phyloP scores from a whole-genome alignment of 37 sponge, comb jelly and placozoan species.

The Oopsacas minuta region DNA sequence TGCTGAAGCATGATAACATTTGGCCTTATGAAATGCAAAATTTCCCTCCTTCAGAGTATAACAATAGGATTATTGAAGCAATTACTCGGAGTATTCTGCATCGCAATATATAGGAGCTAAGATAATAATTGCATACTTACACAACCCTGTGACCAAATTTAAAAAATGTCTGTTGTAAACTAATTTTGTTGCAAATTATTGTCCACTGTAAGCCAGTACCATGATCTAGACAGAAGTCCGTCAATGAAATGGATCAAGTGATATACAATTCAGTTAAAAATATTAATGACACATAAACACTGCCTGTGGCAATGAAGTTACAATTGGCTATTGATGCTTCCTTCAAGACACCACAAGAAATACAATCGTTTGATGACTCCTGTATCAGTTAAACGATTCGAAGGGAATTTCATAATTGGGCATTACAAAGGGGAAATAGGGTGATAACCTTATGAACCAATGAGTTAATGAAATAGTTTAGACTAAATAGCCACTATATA shows the following conservation, averaged over 20 bases:
- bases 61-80: constrained; percentile 14
- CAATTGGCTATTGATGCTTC: constrained; percentile 19
- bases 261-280: background rate
- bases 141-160: constrained; percentile 10
- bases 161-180: background rate
- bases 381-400: too few species aligned
- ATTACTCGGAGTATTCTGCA: constrained; percentile 15
- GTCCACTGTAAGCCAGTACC: constrained; percentile 11
- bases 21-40: constrained; percentile 8
- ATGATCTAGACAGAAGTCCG: background rate
- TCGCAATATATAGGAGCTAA: constrained; percentile 1
- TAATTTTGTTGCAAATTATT: background rate
- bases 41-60: constrained; percentile 16
- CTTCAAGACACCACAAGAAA: background rate
- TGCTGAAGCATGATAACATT: background rate
- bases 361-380: constrained; percentile 9
- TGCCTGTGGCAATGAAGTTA: constrained; percentile 19
- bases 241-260: constrained; percentile 15
- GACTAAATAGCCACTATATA: too few species aligned
- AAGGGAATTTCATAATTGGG: too few species aligned
- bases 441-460: too few species aligned
- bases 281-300: background rate
- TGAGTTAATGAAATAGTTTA: too few species aligned
- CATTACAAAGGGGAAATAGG: too few species aligned
- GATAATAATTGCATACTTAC: constrained; percentile 13